Base-by-base conservation (phyloP, 2,888 invertebrate species). In the Sicus ferrugineus region DNA sequence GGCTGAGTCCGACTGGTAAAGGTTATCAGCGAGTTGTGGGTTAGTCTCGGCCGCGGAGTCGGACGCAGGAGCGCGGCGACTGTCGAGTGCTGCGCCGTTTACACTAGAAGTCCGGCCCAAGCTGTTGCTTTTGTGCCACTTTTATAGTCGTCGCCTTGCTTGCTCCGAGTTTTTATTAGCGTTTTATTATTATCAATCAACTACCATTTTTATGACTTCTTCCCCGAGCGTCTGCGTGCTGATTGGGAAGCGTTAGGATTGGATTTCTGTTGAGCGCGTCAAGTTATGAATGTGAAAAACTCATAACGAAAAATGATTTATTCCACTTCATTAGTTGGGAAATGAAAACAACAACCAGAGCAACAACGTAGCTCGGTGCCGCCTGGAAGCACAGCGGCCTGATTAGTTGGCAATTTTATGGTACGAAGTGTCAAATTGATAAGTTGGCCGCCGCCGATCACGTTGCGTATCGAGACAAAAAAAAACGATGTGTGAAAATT, bases 171-270 rank as follows among this genome's bases (percentile, higher is more conserved):
- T 50, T 50, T 50, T 50, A 50, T 50, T 50, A 3, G 50, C 19
- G 19, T 50, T 50, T 50, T 50, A 50, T 50, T 50, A 50, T 50
- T 50, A 50, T 50, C 50, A n/a, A n/a, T n/a, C n/a, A 21, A 50
- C 50, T 21, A 21, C 50, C 21, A 50, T 50, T 50, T 50, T 50
- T 5, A 50, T n/a, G 50, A 21, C 50, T 50, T 4, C 9, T 50
- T 34, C n/a, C n/a, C n/a, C n/a, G n/a, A n/a, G n/a, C n/a, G n/a
- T n/a, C n/a, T n/a, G n/a, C n/a, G n/a, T n/a, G n/a, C n/a, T n/a
- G n/a, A 42, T 42, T 42, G 42, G 14, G 42, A 42, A 14, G 42
- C 42, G 4, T 14, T 42, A 14, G 9, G 7, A n/a, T 16, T 14
- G 42, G 16, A 42, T n/a, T n/a, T n/a, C n/a, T 42, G 42, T 42